Evolutionary conservation across 2,888 invertebrate genomes (phyloP), one percentile per base, ranked within the genome.

Genomic region (Spodoptera picta): DNA sequence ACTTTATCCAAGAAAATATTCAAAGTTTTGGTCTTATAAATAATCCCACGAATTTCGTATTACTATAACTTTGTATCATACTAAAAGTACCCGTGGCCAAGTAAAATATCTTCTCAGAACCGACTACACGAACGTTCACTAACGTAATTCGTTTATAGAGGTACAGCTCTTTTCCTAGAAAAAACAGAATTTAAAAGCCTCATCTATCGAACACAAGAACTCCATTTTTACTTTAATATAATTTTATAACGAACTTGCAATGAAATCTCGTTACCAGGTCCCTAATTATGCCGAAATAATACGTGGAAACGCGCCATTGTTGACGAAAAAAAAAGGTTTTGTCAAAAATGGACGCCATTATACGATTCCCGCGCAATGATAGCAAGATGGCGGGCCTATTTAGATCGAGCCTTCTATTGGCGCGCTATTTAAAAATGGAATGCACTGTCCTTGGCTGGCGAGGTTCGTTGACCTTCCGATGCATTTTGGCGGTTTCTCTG

Each of bases 371-470:
- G 90, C 88, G 86, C 86, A 91, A 90, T 89, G 91, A 92, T 88
- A 90, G 80, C 91, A 94, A 93, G 91, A 94, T 94, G 94, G 94
- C 94, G 87, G 91, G 79, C 88, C 91, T 93, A 93, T 93, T 94
- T 94, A 94, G 94, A 93, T 90, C 88, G 87, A 87, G 90, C 90
- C 89, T 90, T 92, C 93, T 93, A 93, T 93, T 92, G 93, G 93
- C 87, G 90, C 89, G 93, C 94, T 93, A 94, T 93, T 93, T 91
- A 93, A 94, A 94, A 94, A 94, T 92, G 92, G 92, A 94, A 93
- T 94, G 94, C 94, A 91, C 91, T 94, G 94, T 94, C 94, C 94
- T 94, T 94, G 94, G 93, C 84, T 88, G 82, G 84, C 84, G 67
- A 83, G 87, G 94, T 91, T 92, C 94, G 90, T 93, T 87, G 91